Evolutionary conservation across 2,797 vertebrate species (phyloP), one percentile per base, ranked within the genome.

Genomic region (Kryptolebias ocellatus): DNA sequence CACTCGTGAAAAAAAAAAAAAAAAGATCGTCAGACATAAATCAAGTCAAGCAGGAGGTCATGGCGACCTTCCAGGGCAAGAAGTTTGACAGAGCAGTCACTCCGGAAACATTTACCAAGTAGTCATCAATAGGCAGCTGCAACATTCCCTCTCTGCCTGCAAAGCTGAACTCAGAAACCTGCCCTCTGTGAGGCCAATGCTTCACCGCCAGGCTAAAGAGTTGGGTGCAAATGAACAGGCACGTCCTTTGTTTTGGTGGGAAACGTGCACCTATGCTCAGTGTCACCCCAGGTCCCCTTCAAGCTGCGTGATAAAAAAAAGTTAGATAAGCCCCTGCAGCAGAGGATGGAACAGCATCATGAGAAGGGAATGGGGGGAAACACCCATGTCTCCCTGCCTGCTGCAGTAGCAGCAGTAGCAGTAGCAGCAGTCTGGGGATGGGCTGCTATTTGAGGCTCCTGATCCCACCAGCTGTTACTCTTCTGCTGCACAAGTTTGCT

Each of bases 31-130:
- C 2, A 24, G 54, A 74, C 44, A 14, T 46, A 24, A 52, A 28
- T 45, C 20, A 52, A 42, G 20, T 63, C 50, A 29, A 56, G 29
- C 34, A 27, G 45, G 39, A 42, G 39, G 39, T 42, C 39, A 42
- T 42, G 39, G 39, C 37, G 10, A 39, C 10, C 39, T 42, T 12
- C 39, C 39, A 24, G 42, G 83, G 89, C 80, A 85, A 87, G n/a
- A 83, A 70, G 82, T 89, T 88, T 86, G 79, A 89, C 80, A 81
- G 91, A 80, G 90, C 81, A 93, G 94, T 98, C 97, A 98, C 89
- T 92, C 79, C 92, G 81, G 75, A 97, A 96, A 92, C 95, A 98
- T 98, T 94, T 95, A 94, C 93, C 96, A 94, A 89, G 95, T 95
- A 92, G 94, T 91, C 91, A 93, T 94, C 95, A 92, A 88, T 94